Percentiles rank a stretch among this genome's conserved stretches.
These are phyloP conservation scores for Agonum fuliginosum DNA, from an alignment of 2,888 invertebrate species.

Conservation along the genomic window DNA sequence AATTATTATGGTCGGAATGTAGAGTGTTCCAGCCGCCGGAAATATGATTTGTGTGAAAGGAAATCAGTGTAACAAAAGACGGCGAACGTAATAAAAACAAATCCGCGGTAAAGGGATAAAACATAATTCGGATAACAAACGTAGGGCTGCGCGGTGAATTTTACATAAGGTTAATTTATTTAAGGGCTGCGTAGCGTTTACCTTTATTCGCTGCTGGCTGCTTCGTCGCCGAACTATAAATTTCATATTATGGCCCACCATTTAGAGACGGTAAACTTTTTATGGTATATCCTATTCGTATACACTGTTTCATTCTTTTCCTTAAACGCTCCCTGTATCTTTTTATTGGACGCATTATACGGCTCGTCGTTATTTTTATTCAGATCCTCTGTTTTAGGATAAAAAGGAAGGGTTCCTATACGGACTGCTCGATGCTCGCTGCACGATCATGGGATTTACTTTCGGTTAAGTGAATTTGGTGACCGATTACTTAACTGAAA, in stretches of 20 bases:
- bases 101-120: conserved; percentile 55
- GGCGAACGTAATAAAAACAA: conserved; percentile 48
- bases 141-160: conserved; percentile 49
- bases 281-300: conserved; percentile 57
- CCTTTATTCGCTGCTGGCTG: conserved; percentile 40
- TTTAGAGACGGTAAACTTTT: conserved; percentile 53
- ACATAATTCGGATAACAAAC: conserved; percentile 55
- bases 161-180: conserved; percentile 60
- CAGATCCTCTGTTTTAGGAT: conserved; percentile 50
- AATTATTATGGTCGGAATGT: background rate
- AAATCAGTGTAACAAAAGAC: conserved; percentile 44
- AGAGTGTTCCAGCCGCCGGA: background rate
- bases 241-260: conserved; percentile 50
- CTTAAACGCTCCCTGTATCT: conserved; percentile 58
- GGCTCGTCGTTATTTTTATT: conserved; percentile 56
- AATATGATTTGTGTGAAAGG: conserved; percentile 47
- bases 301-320: conserved; percentile 58
- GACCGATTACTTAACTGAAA: background rate
- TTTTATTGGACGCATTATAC: conserved; percentile 55
- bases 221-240: conserved; percentile 41
- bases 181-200: conserved; percentile 44
- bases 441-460: conserved; percentile 6
- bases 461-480: conserved; percentile 22
- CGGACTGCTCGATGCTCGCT: conserved; percentile 6
- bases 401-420: conserved; percentile 41